Percentiles rank a stretch among this genome's conserved stretches.
Conservation (phyloP, 2,888 invertebrate species). For the Erebia epiphron region DNA sequence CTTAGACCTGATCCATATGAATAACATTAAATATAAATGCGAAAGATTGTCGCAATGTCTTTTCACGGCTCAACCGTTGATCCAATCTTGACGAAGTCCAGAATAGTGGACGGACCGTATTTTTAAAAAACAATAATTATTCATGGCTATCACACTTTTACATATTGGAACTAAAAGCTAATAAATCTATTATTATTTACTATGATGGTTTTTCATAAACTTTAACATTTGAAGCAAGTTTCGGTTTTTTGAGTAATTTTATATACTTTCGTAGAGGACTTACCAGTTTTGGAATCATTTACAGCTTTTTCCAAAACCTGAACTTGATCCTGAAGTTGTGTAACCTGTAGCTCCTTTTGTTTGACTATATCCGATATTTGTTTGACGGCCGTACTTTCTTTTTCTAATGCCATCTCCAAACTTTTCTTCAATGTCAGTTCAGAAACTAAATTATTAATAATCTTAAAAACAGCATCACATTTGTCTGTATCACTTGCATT, state of each 20-base stretch:
- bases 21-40: too few species aligned
- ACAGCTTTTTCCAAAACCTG: slow-evolving; percentile 48
- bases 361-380: slow-evolving; percentile 48
- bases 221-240: too few species aligned
- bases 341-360: slow-evolving; percentile 50
- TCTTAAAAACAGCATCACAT: slow-evolving; percentile 48
- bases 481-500: slow-evolving; percentile 38
- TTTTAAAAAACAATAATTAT: too few species aligned
- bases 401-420: slow-evolving; percentile 48
- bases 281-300: slow-evolving; percentile 53
- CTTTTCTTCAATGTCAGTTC: slow-evolving; percentile 48
- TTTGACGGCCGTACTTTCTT: slow-evolving; percentile 45
- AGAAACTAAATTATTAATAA: slow-evolving; percentile 47
- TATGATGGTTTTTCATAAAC: too few species aligned
- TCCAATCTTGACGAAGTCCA: too few species aligned
- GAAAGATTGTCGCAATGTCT: too few species aligned
- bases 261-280: slow-evolving; percentile 20
- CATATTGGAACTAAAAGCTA: too few species aligned
- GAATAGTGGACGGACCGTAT: too few species aligned
- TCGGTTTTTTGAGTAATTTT: neutral
- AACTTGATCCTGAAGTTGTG: slow-evolving; percentile 48
- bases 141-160: too few species aligned
- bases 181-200: too few species aligned
- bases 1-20: too few species aligned
- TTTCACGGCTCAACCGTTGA: too few species aligned